These are phyloP conservation scores for Minunthozetes semirufus DNA, from an alignment of 2,888 invertebrate genomes.

Conservation along the genomic window DNA sequence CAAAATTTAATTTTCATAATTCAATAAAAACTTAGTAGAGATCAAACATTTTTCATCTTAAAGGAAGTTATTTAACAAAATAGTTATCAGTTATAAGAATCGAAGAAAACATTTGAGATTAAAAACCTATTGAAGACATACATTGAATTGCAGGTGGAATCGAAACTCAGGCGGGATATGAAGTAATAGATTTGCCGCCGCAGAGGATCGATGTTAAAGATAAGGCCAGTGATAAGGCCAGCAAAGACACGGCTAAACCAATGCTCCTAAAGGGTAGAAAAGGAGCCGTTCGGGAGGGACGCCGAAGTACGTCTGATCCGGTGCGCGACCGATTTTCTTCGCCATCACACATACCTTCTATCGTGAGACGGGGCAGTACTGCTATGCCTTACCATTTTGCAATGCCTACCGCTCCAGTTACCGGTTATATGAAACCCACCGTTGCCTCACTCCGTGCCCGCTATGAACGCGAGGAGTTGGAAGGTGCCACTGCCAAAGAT, in stretches of 20 bases:
- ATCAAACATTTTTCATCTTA: background rate
- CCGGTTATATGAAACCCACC: slow-evolving; percentile 7
- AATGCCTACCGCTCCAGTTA: background rate
- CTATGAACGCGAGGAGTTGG: background rate
- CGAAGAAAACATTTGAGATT: background rate
- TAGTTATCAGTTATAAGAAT: background rate
- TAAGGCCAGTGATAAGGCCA: slow-evolving; percentile 1
- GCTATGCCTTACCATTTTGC: slow-evolving; percentile 16
- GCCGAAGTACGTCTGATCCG: background rate
- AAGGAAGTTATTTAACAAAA: background rate
- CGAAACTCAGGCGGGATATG: background rate
- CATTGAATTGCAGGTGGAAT: slow-evolving; percentile 19
- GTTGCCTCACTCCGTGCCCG: slow-evolving; percentile 5
- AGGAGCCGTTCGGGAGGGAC: background rate
- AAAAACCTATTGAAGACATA: background rate
- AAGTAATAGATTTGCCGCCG: slow-evolving; percentile 18
- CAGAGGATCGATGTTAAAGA: slow-evolving; percentile 4
- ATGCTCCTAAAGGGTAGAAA: background rate
- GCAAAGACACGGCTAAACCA: background rate
- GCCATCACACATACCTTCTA: background rate
- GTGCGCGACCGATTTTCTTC: background rate
- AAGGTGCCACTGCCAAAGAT: background rate
- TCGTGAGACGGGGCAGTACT: slow-evolving; percentile 17
- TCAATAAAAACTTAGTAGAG: background rate
- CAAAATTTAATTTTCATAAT: background rate